Evolutionary conservation across 2,797 vertebrate species (phyloP), one percentile per base, ranked within the genome.

Genomic region (Clarias pachynema): DNA sequence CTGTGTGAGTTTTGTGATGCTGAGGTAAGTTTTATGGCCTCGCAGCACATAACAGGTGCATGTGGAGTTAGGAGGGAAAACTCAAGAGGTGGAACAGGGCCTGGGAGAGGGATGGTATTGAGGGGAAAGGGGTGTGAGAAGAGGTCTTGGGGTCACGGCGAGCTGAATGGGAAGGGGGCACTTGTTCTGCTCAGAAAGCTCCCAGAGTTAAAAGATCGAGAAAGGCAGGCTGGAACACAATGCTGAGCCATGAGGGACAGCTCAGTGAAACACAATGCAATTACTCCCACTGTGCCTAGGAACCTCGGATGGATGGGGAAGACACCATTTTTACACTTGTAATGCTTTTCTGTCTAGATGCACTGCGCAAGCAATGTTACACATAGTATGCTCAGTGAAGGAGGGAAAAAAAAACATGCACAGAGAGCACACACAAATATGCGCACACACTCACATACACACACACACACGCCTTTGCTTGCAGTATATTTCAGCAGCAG

Each of bases 281-380:
- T 86, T 83, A 88, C 87, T 88, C 79, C 87, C 85, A 86, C 84
- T 72, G 86, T 70, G 85, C 65, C 70, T 84, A 82, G 79, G 85
- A 87, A 83, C 84, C 80, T 77, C 34, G 60, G 72, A 40, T 82
- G 82, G 83, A 81, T 83, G 63, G 82, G 79, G 79, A 87, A 85
- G 86, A 88, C 75, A 87, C 89, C 84, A 86, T 87, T 89, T 49
- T 88, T 86, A 88, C 93, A 95, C 95, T 94, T 96, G 94, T 96
- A 95, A 95, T 95, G 95, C 93, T 93, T 96, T 72, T 93, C 94
- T 94, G 96, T 94, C 93, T 94, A 93, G 93, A 95, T 94, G 94
- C 95, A 94, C 93, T 92, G 94, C 93, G 95, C 94, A 95, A 91
- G 93, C 93, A 94, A 73, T 93, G 94, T 85, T 85, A 82, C 65